These are phyloP conservation scores for Zenarchopterus dispar DNA, from an alignment of 2,797 vertebrate species.

Conservation along the genomic window DNA sequence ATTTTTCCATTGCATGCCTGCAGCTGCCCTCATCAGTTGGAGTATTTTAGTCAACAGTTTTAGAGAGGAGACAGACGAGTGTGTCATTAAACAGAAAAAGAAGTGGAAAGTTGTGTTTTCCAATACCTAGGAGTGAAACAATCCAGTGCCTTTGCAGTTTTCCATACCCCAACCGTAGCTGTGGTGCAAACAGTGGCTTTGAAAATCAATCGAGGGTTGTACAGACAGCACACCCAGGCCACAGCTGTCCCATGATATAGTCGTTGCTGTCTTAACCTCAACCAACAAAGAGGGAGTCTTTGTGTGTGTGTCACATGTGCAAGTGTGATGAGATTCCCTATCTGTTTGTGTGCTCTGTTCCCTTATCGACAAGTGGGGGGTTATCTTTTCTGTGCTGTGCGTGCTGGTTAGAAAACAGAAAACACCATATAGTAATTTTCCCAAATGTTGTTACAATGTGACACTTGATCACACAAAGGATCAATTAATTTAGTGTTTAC, in stretches of 20 bases:
- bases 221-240: constrained; percentile 5
- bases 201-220: background rate
- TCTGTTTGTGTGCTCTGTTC: constrained; percentile 67
- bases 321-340: constrained; percentile 64
- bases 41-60: constrained; percentile 75
- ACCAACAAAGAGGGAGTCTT: constrained; percentile 44
- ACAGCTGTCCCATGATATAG: constrained; percentile 21
- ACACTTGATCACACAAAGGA: background rate
- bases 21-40: constrained; percentile 79
- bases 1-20: constrained; percentile 83
- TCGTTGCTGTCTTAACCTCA: constrained; percentile 17
- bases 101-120: constrained; percentile 64
- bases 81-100: constrained; percentile 45
- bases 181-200: background rate
- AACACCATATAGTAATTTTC: background rate
- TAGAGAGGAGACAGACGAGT: constrained; percentile 49
- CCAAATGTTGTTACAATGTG: background rate
- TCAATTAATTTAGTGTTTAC: background rate
- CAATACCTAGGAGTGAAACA: constrained; percentile 40
- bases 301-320: constrained; percentile 56
- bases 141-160: constrained; percentile 42
- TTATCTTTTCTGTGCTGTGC: no score
- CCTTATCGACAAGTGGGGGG: background rate
- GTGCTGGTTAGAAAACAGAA: background rate
- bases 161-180: constrained; percentile 24